Evolutionary conservation across 2,888 invertebrate species (phyloP), one percentile per base, ranked within the genome.

Genomic region (Rugalucina vietnamica): DNA sequence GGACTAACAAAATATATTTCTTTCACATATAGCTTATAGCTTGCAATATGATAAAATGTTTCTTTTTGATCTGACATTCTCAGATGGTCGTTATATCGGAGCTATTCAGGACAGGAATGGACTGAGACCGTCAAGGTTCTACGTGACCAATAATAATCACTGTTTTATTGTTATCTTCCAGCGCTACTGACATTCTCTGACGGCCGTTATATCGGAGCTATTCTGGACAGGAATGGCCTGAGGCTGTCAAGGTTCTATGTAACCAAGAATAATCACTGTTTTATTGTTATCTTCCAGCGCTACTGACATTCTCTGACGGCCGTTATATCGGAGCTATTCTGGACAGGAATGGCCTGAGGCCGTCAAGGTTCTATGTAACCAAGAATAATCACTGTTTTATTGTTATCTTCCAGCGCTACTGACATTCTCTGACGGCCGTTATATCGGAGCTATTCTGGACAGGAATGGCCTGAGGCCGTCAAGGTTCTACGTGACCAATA

Each of bases 111-210:
- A 97, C 94, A 95, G 96, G 73, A 99, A 99, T 95, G 99, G 99
- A 39, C 96, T 99, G 92, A 97, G 99, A 86, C 99, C 99, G 76
- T 99, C 99, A 29, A 97, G 99, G 85, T 99, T 98, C 96, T 99
- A 99, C 95, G 97, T 99, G 91, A 98, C 99, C 92, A 98, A 97
- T 94, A 98, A 99, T 95, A 98, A 99, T 95, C 96, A 98, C 89
- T n/a, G n/a, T n/a, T n/a, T n/a, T n/a, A n/a, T n/a, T n/a, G 18
- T 18, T 65, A 1, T 65, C 3, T 91, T 95, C 97, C 98, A 0
- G 99, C 99, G 0, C 96, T 99, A 85, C 96, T 99, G 80, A 98
- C 99, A 0, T 99, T 99, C 95, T 98, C 99, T 72, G 99, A 99
- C 95, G 99, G 99, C 39, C 97, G 99, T 39, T 99, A 98, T 94